These are phyloP conservation scores for Barnardius zonarius DNA, from an alignment of 2,113 vertebrate genomes.

Conservation along the genomic window DNA sequence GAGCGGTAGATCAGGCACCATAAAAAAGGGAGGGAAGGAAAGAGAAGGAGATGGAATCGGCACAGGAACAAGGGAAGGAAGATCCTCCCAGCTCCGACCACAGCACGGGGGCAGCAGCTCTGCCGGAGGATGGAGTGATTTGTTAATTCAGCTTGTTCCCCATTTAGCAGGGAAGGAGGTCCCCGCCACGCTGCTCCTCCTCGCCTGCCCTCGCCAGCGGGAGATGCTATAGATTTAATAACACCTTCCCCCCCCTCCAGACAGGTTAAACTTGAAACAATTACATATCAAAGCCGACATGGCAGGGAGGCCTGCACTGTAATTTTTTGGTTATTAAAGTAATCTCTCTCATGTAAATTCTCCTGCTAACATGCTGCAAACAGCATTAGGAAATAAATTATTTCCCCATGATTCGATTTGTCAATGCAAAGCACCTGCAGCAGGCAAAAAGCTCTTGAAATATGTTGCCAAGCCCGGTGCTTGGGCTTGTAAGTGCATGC, in stretches of 20 bases:
- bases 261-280: slow-evolving; percentile 86
- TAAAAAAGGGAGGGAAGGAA: not conserved
- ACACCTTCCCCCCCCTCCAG: slow-evolving; percentile 74
- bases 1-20: not conserved
- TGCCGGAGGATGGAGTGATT: slow-evolving; percentile 57
- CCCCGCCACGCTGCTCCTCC: slow-evolving; percentile 59
- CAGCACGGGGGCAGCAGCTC: not conserved
- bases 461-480: slow-evolving; percentile 75
- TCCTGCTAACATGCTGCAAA: slow-evolving; percentile 78
- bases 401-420: slow-evolving; percentile 90
- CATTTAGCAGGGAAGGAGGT: slow-evolving; percentile 69
- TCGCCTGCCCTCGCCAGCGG: slow-evolving; percentile 62
- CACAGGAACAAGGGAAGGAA: not conserved
- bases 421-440: slow-evolving; percentile 84
- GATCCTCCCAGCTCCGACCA: not conserved
- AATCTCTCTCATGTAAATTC: slow-evolving; percentile 84
- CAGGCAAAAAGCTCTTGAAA: slow-evolving; percentile 84
- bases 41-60: not conserved
- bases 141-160: slow-evolving; percentile 68
- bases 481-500: slow-evolving; percentile 24
- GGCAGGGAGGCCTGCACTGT: slow-evolving; percentile 75
- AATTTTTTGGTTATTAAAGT: slow-evolving; percentile 88
- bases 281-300: slow-evolving; percentile 81
- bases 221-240: slow-evolving; percentile 73
- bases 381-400: slow-evolving; percentile 86